phyloP scores from a whole-genome alignment of 2,113 vertebrate species.

The Ictalurus punctatus region DNA sequence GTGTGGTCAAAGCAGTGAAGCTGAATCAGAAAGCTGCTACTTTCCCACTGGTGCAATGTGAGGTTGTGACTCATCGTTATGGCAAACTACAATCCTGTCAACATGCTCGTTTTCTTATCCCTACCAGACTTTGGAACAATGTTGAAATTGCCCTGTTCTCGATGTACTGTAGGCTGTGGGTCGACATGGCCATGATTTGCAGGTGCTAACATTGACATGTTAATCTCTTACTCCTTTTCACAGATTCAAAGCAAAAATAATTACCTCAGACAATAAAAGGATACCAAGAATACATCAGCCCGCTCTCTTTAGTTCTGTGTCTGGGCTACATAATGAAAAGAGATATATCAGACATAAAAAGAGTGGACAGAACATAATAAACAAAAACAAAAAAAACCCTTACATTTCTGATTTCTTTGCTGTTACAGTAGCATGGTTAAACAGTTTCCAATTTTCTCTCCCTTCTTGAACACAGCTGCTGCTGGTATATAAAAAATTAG shows the following conservation, averaged over 20 bases:
- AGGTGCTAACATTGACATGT: slow-evolving; percentile 68
- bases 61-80: slow-evolving; percentile 40
- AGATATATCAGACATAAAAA: slow-evolving; percentile 59
- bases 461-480: slow-evolving; percentile 63
- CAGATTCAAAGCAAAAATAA: slow-evolving; percentile 48
- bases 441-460: slow-evolving; percentile 62
- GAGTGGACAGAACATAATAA: slow-evolving; percentile 64
- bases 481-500: slow-evolving; percentile 55
- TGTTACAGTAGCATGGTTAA: slow-evolving; percentile 59
- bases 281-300: slow-evolving; percentile 53
- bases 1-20: slow-evolving; percentile 41
- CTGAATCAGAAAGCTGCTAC: slow-evolving; percentile 39
- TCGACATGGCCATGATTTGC: slow-evolving; percentile 62
- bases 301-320: slow-evolving; percentile 57
- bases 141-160: slow-evolving; percentile 23
- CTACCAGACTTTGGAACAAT: slow-evolving; percentile 31
- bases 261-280: slow-evolving; percentile 59
- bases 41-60: slow-evolving; percentile 32
- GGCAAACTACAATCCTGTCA: slow-evolving; percentile 36
- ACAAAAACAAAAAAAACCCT: slow-evolving; percentile 59
- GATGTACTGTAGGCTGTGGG: slow-evolving; percentile 53
- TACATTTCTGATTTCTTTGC: slow-evolving; percentile 59
- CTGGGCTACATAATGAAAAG: slow-evolving; percentile 57
- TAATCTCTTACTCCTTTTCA: slow-evolving; percentile 60
- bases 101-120: slow-evolving; percentile 19